Conservation (phyloP, 2,888 invertebrate species). For the Mayetiola destructor region DNA sequence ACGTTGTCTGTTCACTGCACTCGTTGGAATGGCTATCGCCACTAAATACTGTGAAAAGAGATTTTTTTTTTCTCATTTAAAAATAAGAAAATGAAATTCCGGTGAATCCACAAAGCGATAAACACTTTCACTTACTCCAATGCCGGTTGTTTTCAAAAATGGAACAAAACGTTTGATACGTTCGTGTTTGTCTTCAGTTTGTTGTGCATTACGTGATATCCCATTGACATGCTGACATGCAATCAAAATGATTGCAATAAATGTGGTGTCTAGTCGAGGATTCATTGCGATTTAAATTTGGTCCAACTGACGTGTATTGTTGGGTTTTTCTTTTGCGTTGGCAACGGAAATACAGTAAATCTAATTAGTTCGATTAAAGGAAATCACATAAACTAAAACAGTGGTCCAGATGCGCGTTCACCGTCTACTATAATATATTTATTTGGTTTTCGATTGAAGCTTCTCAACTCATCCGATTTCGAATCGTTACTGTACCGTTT, state of each 20-base stretch:
- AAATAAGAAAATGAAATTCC: not conserved
- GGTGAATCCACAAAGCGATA: not conserved
- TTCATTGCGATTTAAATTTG: too few species aligned
- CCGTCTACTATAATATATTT: too few species aligned
- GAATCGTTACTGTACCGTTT: too few species aligned
- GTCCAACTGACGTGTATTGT: too few species aligned
- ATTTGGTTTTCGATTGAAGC: too few species aligned
- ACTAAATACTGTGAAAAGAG: constrained; percentile 7
- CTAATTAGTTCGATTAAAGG: too few species aligned
- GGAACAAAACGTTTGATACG: not conserved
- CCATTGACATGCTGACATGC: not conserved
- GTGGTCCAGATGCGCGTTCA: too few species aligned
- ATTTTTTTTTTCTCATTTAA: not conserved
- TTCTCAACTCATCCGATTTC: too few species aligned
- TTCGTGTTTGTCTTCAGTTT: not conserved
- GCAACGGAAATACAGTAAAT: too few species aligned
- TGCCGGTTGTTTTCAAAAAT: not conserved
- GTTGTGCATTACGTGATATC: not conserved
- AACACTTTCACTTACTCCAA: not conserved
- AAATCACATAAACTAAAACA: too few species aligned
- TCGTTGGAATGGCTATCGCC: constrained; percentile 12
- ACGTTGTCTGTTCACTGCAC: not conserved
- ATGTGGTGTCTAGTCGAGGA: not conserved
- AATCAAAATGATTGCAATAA: not conserved
- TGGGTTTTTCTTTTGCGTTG: too few species aligned